These are phyloP conservation scores for Catocala nupta DNA, from an alignment of 2,888 invertebrate genomes.

Conservation along the genomic window DNA sequence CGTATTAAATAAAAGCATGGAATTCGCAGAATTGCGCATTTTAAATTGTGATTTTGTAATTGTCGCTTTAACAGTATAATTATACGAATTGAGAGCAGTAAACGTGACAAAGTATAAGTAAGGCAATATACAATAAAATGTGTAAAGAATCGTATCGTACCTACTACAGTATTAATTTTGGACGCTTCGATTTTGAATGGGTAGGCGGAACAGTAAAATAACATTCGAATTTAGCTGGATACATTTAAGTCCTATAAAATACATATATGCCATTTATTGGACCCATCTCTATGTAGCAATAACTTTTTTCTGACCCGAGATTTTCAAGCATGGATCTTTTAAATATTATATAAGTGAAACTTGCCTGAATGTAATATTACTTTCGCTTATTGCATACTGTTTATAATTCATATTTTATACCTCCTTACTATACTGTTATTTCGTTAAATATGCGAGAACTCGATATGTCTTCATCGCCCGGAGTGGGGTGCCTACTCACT, in stretches of 20 bases:
- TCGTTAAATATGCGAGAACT: conserved; percentile 28
- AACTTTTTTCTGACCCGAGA: too few relatives aligned
- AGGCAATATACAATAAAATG: too few relatives aligned
- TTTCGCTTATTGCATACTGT: conserved; percentile 1
- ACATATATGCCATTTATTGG: too few relatives aligned
- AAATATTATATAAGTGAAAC: too few relatives aligned
- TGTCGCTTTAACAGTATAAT: background rate
- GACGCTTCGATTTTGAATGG: too few relatives aligned
- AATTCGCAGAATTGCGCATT: conserved; percentile 7
- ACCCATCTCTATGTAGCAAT: too few relatives aligned
- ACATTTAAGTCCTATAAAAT: too few relatives aligned
- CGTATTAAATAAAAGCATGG: conserved; percentile 15
- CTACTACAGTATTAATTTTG: too few relatives aligned
- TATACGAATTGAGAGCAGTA: background rate
- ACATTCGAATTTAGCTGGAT: too few relatives aligned
- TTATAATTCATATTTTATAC: conserved; percentile 9
- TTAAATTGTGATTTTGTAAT: conserved; percentile 9
- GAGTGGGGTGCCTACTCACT: conserved; percentile 56
- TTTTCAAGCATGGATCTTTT: too few relatives aligned
- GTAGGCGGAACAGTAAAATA: too few relatives aligned
- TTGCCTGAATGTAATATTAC: background rate
- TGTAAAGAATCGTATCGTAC: too few relatives aligned
- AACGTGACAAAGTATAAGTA: background rate
- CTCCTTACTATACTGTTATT: conserved; percentile 15
- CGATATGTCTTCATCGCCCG: conserved; percentile 40